These are phyloP conservation scores for Urechis unicinctus DNA, from an alignment of 2,888 invertebrate genomes.

Conservation along the genomic window DNA sequence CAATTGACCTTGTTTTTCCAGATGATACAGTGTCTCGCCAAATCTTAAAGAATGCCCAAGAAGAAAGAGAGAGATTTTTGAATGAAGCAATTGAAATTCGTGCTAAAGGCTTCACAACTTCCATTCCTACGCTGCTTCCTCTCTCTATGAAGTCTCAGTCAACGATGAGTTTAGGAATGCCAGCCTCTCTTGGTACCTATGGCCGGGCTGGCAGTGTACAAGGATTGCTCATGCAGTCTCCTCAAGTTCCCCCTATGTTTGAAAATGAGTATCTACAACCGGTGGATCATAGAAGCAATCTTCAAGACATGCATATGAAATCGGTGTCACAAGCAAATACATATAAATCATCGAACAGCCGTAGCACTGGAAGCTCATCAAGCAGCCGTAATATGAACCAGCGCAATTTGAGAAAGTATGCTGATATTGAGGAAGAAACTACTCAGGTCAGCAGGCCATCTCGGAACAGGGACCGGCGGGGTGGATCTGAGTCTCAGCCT, in stretches of 20 bases:
- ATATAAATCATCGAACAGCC: neutral
- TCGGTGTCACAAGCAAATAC: neutral
- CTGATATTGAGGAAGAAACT: neutral
- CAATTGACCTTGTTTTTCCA: slow-evolving; percentile 21
- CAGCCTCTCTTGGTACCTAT: neutral
- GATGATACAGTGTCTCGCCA: slow-evolving; percentile 22
- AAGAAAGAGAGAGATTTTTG: slow-evolving; percentile 18
- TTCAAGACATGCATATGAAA: neutral
- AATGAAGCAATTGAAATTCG: slow-evolving; percentile 18
- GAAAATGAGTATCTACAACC: neutral
- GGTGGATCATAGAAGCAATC: neutral
- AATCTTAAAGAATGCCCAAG: slow-evolving; percentile 19
- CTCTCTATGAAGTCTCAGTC: slow-evolving; percentile 9
- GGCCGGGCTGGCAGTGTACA: neutral
- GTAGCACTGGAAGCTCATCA: slow-evolving; percentile 3
- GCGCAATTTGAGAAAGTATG: neutral
- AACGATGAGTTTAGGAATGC: slow-evolving; percentile 11
- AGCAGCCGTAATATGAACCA: neutral
- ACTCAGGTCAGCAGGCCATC: neutral
- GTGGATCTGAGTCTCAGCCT: neutral
- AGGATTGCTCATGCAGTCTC: neutral
- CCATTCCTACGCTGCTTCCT: slow-evolving; percentile 3
- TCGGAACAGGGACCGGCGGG: neutral
- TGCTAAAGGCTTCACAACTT: slow-evolving; percentile 18
- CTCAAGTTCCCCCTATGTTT: neutral